Conservation (phyloP, 2,888 invertebrate species). For the Cataglyphis altisquamis region DNA sequence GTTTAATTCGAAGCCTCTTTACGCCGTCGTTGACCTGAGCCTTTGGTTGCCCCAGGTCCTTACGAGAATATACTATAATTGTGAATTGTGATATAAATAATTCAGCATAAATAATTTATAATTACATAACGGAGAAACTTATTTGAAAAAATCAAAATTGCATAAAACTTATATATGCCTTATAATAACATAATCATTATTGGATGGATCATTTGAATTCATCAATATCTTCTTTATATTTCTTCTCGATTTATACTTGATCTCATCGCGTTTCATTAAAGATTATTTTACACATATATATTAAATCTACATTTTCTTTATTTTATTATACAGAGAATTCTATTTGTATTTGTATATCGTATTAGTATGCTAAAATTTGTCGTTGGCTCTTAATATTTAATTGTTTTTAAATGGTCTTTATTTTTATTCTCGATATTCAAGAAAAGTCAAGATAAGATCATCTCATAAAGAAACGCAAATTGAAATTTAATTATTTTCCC, state of each 20-base stretch:
- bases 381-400: neutral
- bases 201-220: neutral
- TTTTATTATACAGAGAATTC: neutral
- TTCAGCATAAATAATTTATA: neutral
- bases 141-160: neutral
- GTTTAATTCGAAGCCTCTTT: conserved; percentile 43
- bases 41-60: conserved; percentile 18
- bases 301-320: too few species aligned
- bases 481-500: conserved; percentile 25
- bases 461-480: neutral
- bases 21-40: conserved; percentile 31
- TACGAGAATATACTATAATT: conserved; percentile 2
- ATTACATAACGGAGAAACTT: neutral
- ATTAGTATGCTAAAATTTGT: neutral
- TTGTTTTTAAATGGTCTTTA: neutral
- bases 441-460: neutral
- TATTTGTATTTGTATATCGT: neutral
- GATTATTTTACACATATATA: neutral
- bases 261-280: neutral
- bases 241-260: neutral
- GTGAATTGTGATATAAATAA: neutral
- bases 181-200: neutral
- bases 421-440: neutral
- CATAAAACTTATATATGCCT: neutral
- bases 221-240: neutral